Percentiles rank a stretch among this genome's conserved stretches.
Conservation (phyloP, 2,888 invertebrate genomes). For the Augiades crinisus region DNA sequence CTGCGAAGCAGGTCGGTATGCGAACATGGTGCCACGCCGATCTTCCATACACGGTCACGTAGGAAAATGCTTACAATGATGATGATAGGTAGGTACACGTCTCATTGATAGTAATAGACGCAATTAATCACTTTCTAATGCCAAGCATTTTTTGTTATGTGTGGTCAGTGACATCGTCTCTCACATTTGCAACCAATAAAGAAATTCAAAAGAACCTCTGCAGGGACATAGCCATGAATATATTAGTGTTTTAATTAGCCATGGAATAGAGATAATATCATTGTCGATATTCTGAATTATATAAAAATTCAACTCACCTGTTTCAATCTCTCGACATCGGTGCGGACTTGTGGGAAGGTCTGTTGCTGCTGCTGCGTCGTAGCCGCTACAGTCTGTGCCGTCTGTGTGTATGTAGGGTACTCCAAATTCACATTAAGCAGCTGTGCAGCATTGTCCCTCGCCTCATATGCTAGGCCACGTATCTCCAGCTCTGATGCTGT, state of each 20-base stretch:
- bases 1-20: too few species aligned
- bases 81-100: too few species aligned
- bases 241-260: too few species aligned
- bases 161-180: conserved; percentile 10
- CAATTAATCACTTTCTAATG: conserved; percentile 10
- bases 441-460: conserved; percentile 80
- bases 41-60: too few species aligned
- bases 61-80: too few species aligned
- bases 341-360: conserved; percentile 55
- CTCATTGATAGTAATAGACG: conserved; percentile 1
- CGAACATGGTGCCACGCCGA: too few species aligned
- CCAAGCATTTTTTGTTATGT: conserved; percentile 12
- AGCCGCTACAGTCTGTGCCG: conserved; percentile 36
- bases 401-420: conserved; percentile 67
- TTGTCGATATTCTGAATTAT: not conserved
- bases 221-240: too few species aligned
- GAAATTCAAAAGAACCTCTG: too few species aligned
- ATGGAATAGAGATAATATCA: not conserved
- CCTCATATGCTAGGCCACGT: conserved; percentile 83
- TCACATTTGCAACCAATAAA: conserved; percentile 2
- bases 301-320: conserved; percentile 52
- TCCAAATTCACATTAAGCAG: conserved; percentile 77
- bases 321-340: conserved; percentile 73
- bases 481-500: conserved; percentile 86
- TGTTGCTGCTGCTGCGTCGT: conserved; percentile 48